Percentiles rank a stretch among this genome's conserved stretches.
These are phyloP conservation scores for Whitmania pigra DNA, from an alignment of 1,140 invertebrate genomes.

Conservation along the genomic window DNA sequence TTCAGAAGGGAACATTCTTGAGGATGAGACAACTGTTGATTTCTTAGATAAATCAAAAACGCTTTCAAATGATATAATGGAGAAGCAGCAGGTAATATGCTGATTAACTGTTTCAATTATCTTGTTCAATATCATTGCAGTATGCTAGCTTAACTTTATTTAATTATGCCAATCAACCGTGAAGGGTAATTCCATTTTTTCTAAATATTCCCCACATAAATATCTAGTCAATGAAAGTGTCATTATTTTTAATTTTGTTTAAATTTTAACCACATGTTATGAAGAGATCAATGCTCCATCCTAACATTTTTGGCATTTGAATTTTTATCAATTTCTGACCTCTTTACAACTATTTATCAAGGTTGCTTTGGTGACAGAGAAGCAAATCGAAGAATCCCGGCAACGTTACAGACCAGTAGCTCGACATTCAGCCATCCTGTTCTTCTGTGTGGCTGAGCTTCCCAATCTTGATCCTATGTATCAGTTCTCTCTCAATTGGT, in stretches of 20 bases:
- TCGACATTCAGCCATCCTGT: conserved; percentile 71
- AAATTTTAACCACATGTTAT: no score
- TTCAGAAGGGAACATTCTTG: conserved; percentile 43
- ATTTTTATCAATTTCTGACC: background rate
- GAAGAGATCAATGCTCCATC: no score
- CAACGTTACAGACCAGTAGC: conserved; percentile 74
- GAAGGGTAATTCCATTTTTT: no score
- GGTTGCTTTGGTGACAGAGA: conserved; percentile 47
- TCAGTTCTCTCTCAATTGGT: conserved; percentile 44
- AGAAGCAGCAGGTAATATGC: conserved; percentile 56
- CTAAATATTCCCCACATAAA: no score
- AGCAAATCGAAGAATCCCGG: conserved; percentile 61
- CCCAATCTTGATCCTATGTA: conserved; percentile 92
- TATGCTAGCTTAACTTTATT: no score
- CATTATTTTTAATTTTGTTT: no score
- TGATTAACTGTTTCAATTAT: no score
- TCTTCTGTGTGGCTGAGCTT: conserved; percentile 76
- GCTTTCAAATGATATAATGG: conserved; percentile 50
- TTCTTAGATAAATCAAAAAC: conserved; percentile 42
- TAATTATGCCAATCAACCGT: no score
- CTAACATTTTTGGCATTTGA: no score
- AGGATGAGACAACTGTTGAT: conserved; percentile 42
- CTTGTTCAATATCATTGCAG: no score
- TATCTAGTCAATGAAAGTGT: no score
- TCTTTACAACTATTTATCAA: conserved; percentile 43